Evolutionary conservation across 2,113 vertebrate species (phyloP).

Genomic region (Donacobius atricapilla): DNA sequence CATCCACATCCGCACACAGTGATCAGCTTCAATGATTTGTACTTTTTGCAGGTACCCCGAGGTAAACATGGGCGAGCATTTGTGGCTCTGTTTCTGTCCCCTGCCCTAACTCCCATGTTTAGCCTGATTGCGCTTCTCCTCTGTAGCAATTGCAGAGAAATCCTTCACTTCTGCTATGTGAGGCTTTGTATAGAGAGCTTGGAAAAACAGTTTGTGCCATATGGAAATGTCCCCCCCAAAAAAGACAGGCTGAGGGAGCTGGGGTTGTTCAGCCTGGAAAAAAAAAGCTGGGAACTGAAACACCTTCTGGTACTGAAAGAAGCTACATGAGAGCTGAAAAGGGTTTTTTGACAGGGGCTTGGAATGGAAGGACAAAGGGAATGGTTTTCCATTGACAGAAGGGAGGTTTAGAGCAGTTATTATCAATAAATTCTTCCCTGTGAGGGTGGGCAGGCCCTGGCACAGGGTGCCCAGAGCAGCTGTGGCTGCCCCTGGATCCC

Average conservation of each 20-base stretch:
- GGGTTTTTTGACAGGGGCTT: not conserved
- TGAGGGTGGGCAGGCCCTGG: accelerated
- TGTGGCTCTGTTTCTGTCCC: not conserved
- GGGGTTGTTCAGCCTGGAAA: not conserved
- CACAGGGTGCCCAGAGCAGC: not conserved
- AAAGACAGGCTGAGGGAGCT: not conserved
- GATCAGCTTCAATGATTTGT: not conserved
- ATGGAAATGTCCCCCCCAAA: not conserved
- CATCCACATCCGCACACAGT: not conserved
- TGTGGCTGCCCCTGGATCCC: not conserved
- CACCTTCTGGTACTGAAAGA: not conserved
- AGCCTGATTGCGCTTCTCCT: not conserved
- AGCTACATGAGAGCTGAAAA: too few species aligned
- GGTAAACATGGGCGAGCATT: not conserved
- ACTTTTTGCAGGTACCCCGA: not conserved
- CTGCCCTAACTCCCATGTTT: not conserved
- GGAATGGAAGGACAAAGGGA: not conserved
- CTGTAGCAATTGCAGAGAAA: not conserved
- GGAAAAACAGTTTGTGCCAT: not conserved
- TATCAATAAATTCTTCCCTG: not conserved
- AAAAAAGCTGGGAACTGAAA: not conserved
- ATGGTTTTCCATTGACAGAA: not conserved
- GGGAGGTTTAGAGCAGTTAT: not conserved
- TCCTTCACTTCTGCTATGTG: not conserved
- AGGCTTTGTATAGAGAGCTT: not conserved